These are phyloP conservation scores for Actenoides hombroni DNA, from an alignment of 2,113 vertebrate genomes.

Conservation along the genomic window DNA sequence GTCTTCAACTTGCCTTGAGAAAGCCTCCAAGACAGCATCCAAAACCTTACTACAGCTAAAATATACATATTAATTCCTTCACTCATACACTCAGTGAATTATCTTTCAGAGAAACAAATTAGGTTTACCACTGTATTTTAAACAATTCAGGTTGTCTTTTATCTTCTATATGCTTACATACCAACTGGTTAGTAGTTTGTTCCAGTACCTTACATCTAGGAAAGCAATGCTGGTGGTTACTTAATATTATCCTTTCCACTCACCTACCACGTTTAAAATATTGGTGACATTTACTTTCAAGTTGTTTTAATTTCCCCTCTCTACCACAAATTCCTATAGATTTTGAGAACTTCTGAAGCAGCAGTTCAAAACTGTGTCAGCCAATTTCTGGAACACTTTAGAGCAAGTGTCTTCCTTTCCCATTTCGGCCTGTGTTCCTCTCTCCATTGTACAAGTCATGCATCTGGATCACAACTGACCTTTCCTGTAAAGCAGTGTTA, in stretches of 20 bases:
- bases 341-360: neutral
- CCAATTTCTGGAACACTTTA: neutral
- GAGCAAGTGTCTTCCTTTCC: neutral
- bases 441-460: neutral
- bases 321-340: neutral
- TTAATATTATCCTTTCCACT: neutral
- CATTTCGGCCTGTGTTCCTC: neutral
- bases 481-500: neutral
- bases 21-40: neutral
- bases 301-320: neutral
- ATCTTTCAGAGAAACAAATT: neutral
- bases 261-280: neutral
- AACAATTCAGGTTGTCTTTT: neutral
- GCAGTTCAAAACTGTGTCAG: neutral
- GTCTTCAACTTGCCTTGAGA: neutral
- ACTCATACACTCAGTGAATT: neutral
- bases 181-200: neutral
- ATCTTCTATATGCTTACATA: neutral
- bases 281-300: neutral
- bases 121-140: neutral
- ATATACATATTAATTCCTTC: neutral
- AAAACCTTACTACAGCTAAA: neutral
- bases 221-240: neutral
- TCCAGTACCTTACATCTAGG: neutral
- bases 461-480: neutral